phyloP scores from a whole-genome alignment of 2,797 vertebrate genomes.

The Oreochromis grahami region DNA sequence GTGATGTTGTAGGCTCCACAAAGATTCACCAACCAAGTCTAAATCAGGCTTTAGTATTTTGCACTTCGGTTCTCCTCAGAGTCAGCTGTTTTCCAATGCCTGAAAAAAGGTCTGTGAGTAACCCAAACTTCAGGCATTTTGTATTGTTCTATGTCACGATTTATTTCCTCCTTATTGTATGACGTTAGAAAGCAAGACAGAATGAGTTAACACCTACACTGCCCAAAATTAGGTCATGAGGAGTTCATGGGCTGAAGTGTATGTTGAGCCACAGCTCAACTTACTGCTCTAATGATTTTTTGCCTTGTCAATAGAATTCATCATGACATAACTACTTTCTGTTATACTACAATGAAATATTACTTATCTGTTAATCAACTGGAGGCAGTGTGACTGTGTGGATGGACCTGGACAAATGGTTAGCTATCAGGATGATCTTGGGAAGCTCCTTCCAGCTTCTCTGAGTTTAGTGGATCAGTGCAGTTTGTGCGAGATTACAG shows the following conservation, averaged over 20 bases:
- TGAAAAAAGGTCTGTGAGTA: background rate
- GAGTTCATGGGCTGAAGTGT: background rate
- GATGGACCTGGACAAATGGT: background rate
- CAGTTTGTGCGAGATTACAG: background rate
- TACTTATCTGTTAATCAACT: background rate
- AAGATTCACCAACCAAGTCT: background rate
- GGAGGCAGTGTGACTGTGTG: background rate
- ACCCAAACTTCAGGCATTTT: background rate
- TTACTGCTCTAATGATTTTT: background rate
- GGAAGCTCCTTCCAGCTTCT: background rate
- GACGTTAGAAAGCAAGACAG: background rate
- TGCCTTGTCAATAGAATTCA: background rate
- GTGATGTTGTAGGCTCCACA: background rate
- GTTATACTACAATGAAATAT: background rate
- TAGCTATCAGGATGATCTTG: background rate
- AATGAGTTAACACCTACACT: background rate
- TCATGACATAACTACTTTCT: background rate
- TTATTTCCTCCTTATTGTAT: background rate
- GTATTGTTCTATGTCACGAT: background rate
- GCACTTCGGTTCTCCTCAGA: background rate
- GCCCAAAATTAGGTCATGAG: background rate
- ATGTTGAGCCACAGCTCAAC: background rate
- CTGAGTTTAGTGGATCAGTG: background rate
- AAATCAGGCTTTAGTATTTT: background rate
- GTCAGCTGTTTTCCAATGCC: background rate